Conservation (phyloP, 2,797 vertebrate genomes). For the Coendou prehensilis region DNA sequence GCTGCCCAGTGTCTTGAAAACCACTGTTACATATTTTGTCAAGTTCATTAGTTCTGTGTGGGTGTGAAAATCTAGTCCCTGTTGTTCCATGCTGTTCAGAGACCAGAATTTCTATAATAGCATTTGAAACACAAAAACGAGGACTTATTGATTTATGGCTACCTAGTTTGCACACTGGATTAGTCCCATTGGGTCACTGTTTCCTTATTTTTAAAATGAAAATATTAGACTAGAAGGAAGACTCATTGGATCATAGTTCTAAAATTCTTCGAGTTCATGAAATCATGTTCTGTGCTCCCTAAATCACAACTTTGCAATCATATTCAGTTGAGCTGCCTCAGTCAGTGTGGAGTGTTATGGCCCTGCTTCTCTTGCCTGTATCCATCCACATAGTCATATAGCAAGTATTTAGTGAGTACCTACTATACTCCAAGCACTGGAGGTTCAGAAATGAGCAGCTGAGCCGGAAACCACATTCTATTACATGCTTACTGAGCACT, state of each 20-base stretch:
- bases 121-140: constrained; percentile 1
- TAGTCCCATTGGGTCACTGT: background rate
- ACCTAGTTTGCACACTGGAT: background rate
- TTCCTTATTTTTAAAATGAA: constrained; percentile 48
- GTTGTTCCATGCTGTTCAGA: background rate
- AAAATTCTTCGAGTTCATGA: background rate
- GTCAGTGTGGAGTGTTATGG: background rate
- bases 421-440: background rate
- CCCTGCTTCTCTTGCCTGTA: background rate
- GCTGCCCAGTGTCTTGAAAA: background rate
- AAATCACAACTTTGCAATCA: background rate
- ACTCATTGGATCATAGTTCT: background rate
- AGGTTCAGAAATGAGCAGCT: background rate
- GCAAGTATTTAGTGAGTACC: background rate
- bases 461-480: background rate
- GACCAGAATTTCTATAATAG: background rate
- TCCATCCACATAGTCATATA: background rate
- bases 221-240: background rate
- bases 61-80: background rate
- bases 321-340: background rate
- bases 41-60: background rate
- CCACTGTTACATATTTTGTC: background rate
- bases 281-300: background rate
- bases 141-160: background rate
- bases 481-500: background rate